Conservation (phyloP, 1,140 invertebrate genomes). For the Paraescarpia echinospica region DNA sequence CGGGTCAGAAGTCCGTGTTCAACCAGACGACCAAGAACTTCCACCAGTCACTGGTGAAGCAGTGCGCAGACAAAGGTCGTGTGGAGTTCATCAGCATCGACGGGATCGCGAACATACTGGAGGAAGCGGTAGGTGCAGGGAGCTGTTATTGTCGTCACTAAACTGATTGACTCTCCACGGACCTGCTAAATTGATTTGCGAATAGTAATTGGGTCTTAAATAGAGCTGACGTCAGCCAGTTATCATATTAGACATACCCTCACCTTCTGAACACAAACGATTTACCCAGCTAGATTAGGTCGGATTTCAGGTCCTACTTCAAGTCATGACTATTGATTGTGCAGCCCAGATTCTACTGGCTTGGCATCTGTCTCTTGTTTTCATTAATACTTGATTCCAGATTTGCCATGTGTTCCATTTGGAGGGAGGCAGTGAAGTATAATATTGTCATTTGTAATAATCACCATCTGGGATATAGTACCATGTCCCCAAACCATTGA, state of each 20-base stretch:
- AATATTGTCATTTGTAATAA: too few species aligned
- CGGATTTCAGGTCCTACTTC: too few species aligned
- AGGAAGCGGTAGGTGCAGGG: constrained; percentile 46
- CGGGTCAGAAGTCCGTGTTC: constrained; percentile 79
- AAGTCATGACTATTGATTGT: too few species aligned
- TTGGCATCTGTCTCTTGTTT: too few species aligned
- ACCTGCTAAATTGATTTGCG: neutral
- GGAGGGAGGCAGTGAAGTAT: too few species aligned
- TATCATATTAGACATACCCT: neutral
- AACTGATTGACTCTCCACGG: neutral
- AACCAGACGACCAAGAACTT: constrained; percentile 55
- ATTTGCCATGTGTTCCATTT: too few species aligned
- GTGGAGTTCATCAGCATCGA: constrained; percentile 52
- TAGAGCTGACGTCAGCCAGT: neutral
- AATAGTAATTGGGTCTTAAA: neutral
- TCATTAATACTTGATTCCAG: too few species aligned
- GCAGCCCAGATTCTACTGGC: too few species aligned
- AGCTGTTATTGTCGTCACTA: neutral
- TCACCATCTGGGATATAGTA: too few species aligned
- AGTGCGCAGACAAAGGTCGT: constrained; percentile 44
- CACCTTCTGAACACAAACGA: neutral
- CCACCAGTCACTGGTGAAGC: constrained; percentile 45
- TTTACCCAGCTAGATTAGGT: too few species aligned
- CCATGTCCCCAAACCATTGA: too few species aligned
- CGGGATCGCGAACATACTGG: constrained; percentile 55